Evolutionary conservation across 2,113 vertebrate genomes (phyloP), one percentile per base, ranked within the genome.

Genomic region (Acinonyx jubatus): DNA sequence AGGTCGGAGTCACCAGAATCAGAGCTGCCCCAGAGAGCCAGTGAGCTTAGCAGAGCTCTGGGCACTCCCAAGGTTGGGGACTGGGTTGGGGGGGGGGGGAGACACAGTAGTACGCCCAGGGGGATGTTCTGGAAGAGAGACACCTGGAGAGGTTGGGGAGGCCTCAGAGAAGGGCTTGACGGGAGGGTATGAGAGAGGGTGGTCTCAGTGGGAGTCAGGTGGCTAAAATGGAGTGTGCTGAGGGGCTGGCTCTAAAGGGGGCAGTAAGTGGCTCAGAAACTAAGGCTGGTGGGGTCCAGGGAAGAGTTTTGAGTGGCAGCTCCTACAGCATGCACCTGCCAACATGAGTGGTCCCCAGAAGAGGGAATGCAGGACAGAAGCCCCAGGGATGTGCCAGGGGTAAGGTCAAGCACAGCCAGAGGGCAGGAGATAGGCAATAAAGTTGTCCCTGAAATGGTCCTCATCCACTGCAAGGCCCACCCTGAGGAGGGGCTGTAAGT

Each of bases 341-440:
- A 27, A 41, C 2, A 23, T 33, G 45, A 57, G 15, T 2, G 0
- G 14, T 29, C n/a, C n/a, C 8, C 8, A 1, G 12, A 66, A 29
- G 25, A 50, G 31, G 31, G 48, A 14, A 18, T 6, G 2, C 33
- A 52, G 45, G 16, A 23, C 27, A 50, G 76, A 16, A 5, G 33
- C 5, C 7, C n/a, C 25, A 0, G 0, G 29, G 52, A 8, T 10
- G 79, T 5, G 7, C 25, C 25, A 4, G 33, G 29, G 41, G 8
- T 11, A 8, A 9, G 38, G 38, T 8, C 57, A 38, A 21, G 33
- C 55, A 11, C 23, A 65, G 79, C 66, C 16, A 13, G 29, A 23
- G 4, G 18, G 4, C 0, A 21, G 61, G 73, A 50, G 19, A 4
- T 10, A 21, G 33, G 74, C 7, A 4, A 55, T 2, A 19, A 11